Evolutionary conservation across 35 echinoderm and acorn worm genomes (phyloP).

Genomic region (Nesometra sesokonis): DNA sequence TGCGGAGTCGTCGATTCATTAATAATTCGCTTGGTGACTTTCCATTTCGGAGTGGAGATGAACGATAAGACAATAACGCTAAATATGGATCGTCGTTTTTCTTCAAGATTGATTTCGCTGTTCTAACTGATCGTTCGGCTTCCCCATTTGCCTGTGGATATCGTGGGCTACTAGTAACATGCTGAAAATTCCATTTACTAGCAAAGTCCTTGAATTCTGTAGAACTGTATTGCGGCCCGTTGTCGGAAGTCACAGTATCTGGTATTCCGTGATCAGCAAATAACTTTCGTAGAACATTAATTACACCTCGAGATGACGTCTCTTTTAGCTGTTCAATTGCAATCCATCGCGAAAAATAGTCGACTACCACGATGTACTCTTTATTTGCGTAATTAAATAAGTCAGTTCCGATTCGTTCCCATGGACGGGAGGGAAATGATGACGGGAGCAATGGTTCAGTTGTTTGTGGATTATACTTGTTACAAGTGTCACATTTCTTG

Average conservation of each 20-base stretch:
- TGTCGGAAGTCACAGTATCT: conserved; percentile 14
- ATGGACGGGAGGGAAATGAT: conserved; percentile 36
- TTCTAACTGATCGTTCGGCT: background rate
- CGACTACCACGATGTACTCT: conserved; percentile 11
- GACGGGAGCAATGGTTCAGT: conserved; percentile 31
- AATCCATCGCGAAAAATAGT: conserved; percentile 40
- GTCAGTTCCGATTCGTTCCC: conserved; percentile 27
- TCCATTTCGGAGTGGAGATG: conserved; percentile 20
- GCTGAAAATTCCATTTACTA: background rate
- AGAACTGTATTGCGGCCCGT: conserved; percentile 23
- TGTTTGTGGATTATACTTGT: background rate
- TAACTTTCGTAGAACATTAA: background rate
- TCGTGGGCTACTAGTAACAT: background rate
- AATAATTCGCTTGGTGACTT: conserved; percentile 14
- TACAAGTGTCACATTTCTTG: conserved; percentile 30
- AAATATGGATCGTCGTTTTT: conserved; percentile 5
- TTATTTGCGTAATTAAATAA: conserved; percentile 12
- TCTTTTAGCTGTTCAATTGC: conserved; percentile 3
- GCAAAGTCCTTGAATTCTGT: background rate
- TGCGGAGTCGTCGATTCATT: conserved; percentile 24
- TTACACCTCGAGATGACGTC: background rate
- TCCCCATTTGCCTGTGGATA: background rate
- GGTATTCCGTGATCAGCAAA: conserved; percentile 33
- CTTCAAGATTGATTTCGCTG: background rate
- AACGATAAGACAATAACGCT: conserved; percentile 6